A percentile compares a stretch with the other conserved stretches of the same genome.
Conservation (phyloP, 2,113 vertebrate genomes). For the Tursiops truncatus region DNA sequence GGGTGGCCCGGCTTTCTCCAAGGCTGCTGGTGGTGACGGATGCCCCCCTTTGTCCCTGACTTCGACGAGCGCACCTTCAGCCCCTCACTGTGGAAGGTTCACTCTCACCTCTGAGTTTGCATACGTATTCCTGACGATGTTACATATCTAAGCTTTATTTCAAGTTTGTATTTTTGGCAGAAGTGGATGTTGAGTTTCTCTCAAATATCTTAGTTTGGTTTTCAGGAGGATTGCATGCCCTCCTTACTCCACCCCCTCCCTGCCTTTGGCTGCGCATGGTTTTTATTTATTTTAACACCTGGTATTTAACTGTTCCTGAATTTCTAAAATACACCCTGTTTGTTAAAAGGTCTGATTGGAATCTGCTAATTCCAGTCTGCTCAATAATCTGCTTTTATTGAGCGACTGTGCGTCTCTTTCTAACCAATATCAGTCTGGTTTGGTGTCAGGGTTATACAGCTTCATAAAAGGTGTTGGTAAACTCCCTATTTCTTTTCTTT, state of each 20-base stretch:
- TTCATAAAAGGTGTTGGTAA: neutral
- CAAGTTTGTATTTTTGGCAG: neutral
- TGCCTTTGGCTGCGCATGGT: fast-evolving
- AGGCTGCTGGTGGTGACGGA: no score
- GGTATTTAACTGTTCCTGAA: fast-evolving
- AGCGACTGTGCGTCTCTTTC: fast-evolving
- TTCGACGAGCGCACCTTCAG: neutral
- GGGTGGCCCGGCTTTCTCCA: neutral
- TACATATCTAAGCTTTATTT: neutral
- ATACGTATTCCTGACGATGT: neutral
- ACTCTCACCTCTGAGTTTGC: neutral
- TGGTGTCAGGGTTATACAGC: neutral
- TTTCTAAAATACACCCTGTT: neutral
- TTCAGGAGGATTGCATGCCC: neutral
- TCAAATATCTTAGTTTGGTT: neutral
- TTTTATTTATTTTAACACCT: neutral
- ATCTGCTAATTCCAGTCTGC: neutral
- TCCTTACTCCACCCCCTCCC: no score
- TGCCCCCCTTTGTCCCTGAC: fast-evolving
- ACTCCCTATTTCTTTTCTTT: neutral
- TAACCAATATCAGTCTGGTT: neutral
- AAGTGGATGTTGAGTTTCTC: neutral
- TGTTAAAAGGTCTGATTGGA: neutral
- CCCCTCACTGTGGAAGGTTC: neutral
- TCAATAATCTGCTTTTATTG: no score